phyloP scores from a whole-genome alignment of 2,113 vertebrate species.

The Notarius lentiginosus region DNA sequence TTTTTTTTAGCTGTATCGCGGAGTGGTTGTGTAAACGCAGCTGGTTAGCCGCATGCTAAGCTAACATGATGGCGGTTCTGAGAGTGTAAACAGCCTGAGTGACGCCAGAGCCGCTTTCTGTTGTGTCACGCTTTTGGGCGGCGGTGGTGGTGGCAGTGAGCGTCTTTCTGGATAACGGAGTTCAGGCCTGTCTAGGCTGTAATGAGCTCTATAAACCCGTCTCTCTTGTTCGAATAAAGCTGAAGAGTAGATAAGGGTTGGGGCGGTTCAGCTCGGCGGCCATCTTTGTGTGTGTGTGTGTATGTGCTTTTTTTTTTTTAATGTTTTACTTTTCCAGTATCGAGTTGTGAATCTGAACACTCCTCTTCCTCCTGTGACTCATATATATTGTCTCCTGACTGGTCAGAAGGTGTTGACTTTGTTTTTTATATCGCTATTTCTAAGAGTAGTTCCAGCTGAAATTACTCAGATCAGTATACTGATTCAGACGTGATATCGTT shows the following conservation, averaged over 20 bases:
- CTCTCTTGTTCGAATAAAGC: conserved; percentile 19
- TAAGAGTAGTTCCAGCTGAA: not conserved
- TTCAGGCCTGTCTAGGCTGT: too few relatives aligned
- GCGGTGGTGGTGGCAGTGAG: too few relatives aligned
- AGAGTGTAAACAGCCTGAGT: not conserved
- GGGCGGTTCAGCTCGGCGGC: not conserved
- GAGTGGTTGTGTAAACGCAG: not conserved
- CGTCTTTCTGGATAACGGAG: too few relatives aligned
- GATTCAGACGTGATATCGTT: too few relatives aligned
- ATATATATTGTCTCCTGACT: not conserved
- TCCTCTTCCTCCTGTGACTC: not conserved
- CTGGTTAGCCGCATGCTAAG: not conserved
- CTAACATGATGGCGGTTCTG: not conserved
- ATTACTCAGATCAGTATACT: too few relatives aligned
- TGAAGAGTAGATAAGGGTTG: not conserved
- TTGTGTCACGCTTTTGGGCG: not conserved
- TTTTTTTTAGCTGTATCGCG: not conserved
- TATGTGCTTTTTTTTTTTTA: too few relatives aligned
- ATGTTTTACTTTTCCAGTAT: not conserved
- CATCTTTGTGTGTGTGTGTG: too few relatives aligned
- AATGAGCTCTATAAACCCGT: not conserved
- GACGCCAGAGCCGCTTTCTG: not conserved
- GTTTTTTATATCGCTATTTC: not conserved
- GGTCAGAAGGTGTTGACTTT: not conserved
- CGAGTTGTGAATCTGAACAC: not conserved